Conservation (phyloP, 2,797 vertebrate species). For the Dryobates pubescens region DNA sequence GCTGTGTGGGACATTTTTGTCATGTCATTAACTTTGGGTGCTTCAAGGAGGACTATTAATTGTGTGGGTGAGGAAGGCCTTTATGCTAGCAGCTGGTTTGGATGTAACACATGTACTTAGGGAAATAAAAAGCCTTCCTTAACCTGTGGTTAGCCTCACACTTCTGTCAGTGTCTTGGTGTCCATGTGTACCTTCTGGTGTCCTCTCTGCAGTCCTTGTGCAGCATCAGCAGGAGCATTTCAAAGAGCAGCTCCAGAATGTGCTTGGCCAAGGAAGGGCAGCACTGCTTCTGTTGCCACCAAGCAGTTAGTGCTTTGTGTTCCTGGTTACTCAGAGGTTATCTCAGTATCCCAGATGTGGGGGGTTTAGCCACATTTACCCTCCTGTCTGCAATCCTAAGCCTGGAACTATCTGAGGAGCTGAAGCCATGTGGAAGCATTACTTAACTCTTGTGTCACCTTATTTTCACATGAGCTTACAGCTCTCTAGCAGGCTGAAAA, state of each 20-base stretch:
- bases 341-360: not conserved
- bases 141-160: rapidly evolving
- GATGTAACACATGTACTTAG: rapidly evolving
- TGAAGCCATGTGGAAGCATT: not conserved
- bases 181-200: not conserved
- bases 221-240: not conserved
- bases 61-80: not conserved
- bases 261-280: not conserved
- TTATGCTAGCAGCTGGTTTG: not conserved
- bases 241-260: not conserved
- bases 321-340: not conserved
- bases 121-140: not conserved
- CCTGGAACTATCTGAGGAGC: not conserved
- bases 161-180: not conserved
- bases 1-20: rapidly evolving
- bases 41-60: rapidly evolving
- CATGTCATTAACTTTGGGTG: rapidly evolving
- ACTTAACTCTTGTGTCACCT: not conserved
- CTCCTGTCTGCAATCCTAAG: rapidly evolving
- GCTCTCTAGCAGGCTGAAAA: not conserved
- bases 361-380: not conserved
- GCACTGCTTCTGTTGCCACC: not conserved
- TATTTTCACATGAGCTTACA: not conserved
- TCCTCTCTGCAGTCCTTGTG: not conserved
- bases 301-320: not conserved